Evolutionary conservation across 1,140 invertebrate species (phyloP), one percentile per base, ranked within the genome.

Genomic region (Cataglyphis hispanica): DNA sequence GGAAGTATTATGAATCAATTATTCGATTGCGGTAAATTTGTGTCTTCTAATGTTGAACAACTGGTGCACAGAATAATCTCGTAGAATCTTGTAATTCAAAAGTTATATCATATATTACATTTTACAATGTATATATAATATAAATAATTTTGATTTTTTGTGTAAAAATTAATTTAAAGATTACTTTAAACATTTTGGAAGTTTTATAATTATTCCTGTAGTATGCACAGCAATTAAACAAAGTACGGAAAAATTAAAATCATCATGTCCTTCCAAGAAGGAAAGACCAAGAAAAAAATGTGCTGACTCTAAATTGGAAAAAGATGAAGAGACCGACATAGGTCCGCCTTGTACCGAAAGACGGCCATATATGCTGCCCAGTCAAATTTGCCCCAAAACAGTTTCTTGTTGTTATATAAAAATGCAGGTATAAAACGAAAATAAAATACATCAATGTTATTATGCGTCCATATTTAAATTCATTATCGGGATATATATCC

Each of bases 381-480:
- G 50, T 53, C n/a, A 84, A 63, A 64, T 80, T 37, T 89, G 85
- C 31, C 80, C 89, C 1, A 61, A 69, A 16, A 10, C n/a, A 0
- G 0, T 16, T 2, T 63, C 81, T 53, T 87, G 74, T 76, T 92
- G 90, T 77, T 78, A 50, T 2, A 92, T 92, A 63, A 92, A 91
- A 87, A 91, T 91, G 91, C 91, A 92, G 91, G 91, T 92, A 87
- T 13, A 72, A 66, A 43, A 43, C 8, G 6, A 66, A 46, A 69
- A 61, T 77, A 27, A 58, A 58, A 69, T 46, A 3, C 22, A n/a
- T 16, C 40, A 31, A 61, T 43, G 56, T 27, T 61, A 27, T 40
- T n/a, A 56, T 43, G 6, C 1, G n/a, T 22, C 0, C 3, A 16
- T 40, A 13, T 0, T 56, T 72, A 22, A 72, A 72, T 13, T 34